phyloP scores from a whole-genome alignment of 2,113 vertebrate genomes.

The Oreochromis aureus region DNA sequence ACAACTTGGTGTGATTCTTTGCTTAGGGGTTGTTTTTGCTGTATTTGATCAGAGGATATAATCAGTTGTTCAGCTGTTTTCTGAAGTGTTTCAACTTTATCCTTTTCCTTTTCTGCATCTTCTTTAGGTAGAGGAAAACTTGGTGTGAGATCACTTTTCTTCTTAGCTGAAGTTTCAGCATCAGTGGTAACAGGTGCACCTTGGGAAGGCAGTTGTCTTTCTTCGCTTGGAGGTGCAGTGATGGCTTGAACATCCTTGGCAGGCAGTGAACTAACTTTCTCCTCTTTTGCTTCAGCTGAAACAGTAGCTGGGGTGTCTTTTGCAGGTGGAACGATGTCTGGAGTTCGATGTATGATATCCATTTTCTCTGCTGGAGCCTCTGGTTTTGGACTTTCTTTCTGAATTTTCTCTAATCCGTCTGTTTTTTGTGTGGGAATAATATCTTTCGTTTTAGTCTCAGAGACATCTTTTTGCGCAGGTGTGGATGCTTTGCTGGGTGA shows the following conservation, averaged over 20 bases:
- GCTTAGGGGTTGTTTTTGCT: neutral
- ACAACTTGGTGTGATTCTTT: slow-evolving; percentile 39
- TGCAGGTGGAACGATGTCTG: neutral
- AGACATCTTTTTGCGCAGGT: neutral
- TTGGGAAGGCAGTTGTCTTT: neutral
- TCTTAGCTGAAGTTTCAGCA: neutral
- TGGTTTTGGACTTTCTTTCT: neutral
- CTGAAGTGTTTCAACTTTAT: neutral
- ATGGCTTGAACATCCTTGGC: neutral
- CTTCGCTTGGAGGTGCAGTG: slow-evolving; percentile 27
- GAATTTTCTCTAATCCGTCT: neutral
- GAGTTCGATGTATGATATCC: neutral
- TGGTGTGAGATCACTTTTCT: neutral
- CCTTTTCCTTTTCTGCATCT: neutral
- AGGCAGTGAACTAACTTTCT: neutral
- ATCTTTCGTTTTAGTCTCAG: slow-evolving; percentile 18
- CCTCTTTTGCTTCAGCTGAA: neutral
- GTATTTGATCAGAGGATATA: neutral
- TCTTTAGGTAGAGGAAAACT: neutral
- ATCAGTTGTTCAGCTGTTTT: slow-evolving; percentile 3
- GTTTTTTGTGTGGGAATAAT: neutral
- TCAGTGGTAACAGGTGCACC: neutral
- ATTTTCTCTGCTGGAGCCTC: neutral
- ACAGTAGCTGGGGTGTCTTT: neutral
- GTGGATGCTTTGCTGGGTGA: slow-evolving; percentile 53